Conservation (phyloP, 2,888 invertebrate species). For the Onchidella celtica region DNA sequence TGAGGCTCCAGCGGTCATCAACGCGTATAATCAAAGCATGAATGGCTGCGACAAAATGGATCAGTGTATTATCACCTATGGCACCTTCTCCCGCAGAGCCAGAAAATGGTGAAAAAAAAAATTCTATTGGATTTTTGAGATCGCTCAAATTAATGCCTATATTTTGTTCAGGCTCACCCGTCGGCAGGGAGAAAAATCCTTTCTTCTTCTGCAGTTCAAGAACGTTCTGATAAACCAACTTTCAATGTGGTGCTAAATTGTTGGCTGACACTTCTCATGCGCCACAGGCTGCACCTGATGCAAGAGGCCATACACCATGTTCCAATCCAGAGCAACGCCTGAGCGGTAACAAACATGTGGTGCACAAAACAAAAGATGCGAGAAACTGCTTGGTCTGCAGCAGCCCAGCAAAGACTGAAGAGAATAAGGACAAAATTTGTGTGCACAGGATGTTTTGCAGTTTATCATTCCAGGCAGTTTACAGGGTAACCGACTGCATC, state of each 20-base stretch:
- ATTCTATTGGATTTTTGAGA: neutral
- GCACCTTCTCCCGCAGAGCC: neutral
- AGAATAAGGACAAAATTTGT: neutral
- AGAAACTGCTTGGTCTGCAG: neutral
- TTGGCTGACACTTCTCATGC: too few species aligned
- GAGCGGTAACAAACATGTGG: neutral
- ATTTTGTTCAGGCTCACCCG: neutral
- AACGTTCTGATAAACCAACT: neutral
- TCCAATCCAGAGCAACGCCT: neutral
- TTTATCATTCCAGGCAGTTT: neutral
- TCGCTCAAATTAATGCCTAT: constrained; percentile 2
- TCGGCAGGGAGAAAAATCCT: neutral
- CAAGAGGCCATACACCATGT: too few species aligned
- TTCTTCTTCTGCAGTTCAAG: neutral
- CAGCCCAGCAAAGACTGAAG: neutral
- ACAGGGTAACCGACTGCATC: too few species aligned
- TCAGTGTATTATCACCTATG: neutral
- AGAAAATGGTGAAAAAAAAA: neutral
- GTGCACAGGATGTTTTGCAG: constrained; percentile 3
- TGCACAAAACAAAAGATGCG: neutral
- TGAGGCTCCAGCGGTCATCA: neutral
- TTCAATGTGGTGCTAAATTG: neutral
- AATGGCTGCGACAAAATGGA: constrained; percentile 15
- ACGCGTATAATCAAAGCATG: neutral
- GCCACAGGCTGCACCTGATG: too few species aligned